Evolutionary conservation across 2,888 invertebrate genomes (phyloP).

Genomic region (Gerris lacustris): DNA sequence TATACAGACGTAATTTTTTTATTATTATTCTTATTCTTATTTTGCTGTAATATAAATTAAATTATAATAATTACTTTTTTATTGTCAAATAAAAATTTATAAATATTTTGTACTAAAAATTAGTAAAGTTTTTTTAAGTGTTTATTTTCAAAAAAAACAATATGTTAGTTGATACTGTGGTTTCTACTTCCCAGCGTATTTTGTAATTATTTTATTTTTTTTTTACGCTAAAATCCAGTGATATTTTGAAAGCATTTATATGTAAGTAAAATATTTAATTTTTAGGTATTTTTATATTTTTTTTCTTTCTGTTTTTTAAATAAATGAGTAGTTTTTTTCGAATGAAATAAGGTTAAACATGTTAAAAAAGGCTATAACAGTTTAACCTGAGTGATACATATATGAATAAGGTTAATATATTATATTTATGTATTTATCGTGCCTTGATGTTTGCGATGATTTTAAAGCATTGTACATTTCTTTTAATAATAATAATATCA

Average conservation of each 20-base stretch:
- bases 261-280: background rate
- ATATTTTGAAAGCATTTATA: background rate
- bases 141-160: background rate
- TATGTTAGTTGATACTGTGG: background rate
- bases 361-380: background rate
- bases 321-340: background rate
- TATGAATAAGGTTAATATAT: background rate
- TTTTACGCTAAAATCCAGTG: background rate
- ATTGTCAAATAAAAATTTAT: too few species aligned
- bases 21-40: too few species aligned
- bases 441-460: background rate
- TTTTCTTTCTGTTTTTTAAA: background rate
- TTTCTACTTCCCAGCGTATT: background rate
- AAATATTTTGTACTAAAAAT: too few species aligned
- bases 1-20: too few species aligned
- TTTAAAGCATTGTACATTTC: constrained; percentile 1
- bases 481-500: background rate
- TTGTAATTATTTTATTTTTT: background rate
- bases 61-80: too few species aligned
- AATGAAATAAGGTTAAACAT: background rate
- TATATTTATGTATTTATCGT: background rate
- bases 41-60: too few species aligned
- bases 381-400: constrained; percentile 1
- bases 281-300: background rate
- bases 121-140: background rate